Percentiles rank a stretch among this genome's conserved stretches.
Evolutionary conservation across 2,888 invertebrate genomes (phyloP).

Genomic region (Mythimna pallens): DNA sequence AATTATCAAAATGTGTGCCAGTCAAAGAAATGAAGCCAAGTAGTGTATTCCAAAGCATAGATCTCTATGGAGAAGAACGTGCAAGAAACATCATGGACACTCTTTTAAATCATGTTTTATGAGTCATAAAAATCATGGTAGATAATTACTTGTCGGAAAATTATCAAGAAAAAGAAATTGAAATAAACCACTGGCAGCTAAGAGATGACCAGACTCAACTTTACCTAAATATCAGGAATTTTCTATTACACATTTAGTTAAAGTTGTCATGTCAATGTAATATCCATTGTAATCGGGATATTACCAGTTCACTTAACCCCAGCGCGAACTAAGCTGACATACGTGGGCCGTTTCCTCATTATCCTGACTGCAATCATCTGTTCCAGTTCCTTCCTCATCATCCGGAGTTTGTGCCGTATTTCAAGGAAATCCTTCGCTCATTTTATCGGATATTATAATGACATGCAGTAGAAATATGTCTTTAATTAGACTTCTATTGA

Average conservation of each 20-base stretch:
- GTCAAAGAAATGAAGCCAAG: too few relatives aligned
- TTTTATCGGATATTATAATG: constrained; percentile 19
- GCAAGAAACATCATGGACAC: too few relatives aligned
- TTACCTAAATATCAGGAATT: neutral
- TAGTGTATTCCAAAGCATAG: too few relatives aligned
- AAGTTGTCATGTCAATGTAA: neutral
- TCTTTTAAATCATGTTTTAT: too few relatives aligned
- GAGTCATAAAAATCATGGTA: too few relatives aligned
- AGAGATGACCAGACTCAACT: too few relatives aligned
- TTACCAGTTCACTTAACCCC: constrained; percentile 31
- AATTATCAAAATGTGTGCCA: too few relatives aligned
- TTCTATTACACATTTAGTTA: neutral
- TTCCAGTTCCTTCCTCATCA: constrained; percentile 49
- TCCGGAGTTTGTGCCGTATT: constrained; percentile 43
- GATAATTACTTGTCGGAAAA: too few relatives aligned
- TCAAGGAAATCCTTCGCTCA: constrained; percentile 35
- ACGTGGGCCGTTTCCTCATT: constrained; percentile 63
- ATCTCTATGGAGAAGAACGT: too few relatives aligned
- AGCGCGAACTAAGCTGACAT: constrained; percentile 9
- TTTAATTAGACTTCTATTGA: neutral
- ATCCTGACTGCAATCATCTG: constrained; percentile 41
- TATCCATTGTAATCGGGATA: constrained; percentile 15
- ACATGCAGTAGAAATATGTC: neutral
- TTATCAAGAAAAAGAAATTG: too few relatives aligned
- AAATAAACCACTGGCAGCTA: too few relatives aligned